Base-by-base conservation (phyloP, 2,888 invertebrate species). In the Melieria picta region DNA sequence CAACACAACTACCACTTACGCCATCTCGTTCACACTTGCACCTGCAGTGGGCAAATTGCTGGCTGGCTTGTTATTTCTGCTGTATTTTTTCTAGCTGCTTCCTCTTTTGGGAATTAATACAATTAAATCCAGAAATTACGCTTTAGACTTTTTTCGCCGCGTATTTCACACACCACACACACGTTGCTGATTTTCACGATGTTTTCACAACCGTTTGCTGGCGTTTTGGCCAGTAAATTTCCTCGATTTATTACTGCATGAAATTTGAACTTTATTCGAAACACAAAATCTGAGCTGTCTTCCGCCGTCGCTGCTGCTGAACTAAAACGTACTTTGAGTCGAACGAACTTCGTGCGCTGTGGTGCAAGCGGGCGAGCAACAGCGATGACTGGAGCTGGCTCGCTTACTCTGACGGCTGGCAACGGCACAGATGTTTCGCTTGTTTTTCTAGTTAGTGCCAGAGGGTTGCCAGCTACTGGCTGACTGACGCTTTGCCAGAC, bases 31-130 rank as follows among this genome's bases (percentile, higher is more conserved):
- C 55, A 45, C 46, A 55, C 67, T 43, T 55, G 9, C 5, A 30
- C 30, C n/a, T 10, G 16, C 13, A 63, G 13, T 61, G 42, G 52
- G 16, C n/a, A 30, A 69, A 62, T 30, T 66, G 58, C 57, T 57
- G 47, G 47, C 30, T 65, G 11, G 46, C 52, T 48, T n/a, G 16
- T 57, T 42, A 47, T 48, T 58, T 66, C 58, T 65, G 47, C 47
- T 11, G 7, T 52, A 9, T 42, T 11, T 45, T 6, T 30, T 58
- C 58, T 66, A 58, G 30, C 48, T 58, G 42, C 42, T 58, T n/a
- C 61, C 61, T n/a, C 61, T 65, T 65, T 52, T 55, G 71, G 42
- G 65, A 61, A 71, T 60, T 65, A 57, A 58, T 11, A 47, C 9
- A 64, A 70, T 46, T 46, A 47, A 13, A n/a, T 70, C 45, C 56